Evolutionary conservation across 2,888 invertebrate species (phyloP).

Genomic region (Cyrtodaria siliqua): DNA sequence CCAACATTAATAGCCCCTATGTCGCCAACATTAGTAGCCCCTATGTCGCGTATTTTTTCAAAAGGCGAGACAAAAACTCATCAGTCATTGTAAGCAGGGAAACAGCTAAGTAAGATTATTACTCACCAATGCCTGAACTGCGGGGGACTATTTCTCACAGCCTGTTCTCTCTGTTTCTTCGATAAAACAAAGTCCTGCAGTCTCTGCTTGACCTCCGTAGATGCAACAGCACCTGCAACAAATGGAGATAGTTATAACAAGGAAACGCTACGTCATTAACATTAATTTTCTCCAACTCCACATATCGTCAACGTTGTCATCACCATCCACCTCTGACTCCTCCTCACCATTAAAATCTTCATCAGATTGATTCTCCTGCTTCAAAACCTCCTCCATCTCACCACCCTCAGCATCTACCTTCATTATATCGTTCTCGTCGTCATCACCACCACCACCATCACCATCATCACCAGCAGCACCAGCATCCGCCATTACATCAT

Average conservation of each 20-base stretch:
- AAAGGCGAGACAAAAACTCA: too few relatives aligned
- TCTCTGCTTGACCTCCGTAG: conserved; percentile 98
- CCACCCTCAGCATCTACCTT: neutral
- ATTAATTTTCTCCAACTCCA: too few relatives aligned
- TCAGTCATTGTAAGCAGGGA: too few relatives aligned
- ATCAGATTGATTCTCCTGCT: neutral
- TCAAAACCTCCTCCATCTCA: neutral
- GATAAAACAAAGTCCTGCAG: conserved; percentile 92
- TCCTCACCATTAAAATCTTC: neutral
- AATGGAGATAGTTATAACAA: neutral
- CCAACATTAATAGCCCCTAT: too few relatives aligned
- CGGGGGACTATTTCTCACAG: conserved; percentile 88
- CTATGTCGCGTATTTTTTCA: too few relatives aligned
- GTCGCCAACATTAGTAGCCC: too few relatives aligned
- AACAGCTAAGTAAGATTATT: neutral
- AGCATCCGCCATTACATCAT: neutral
- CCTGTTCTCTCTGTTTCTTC: conserved; percentile 88
- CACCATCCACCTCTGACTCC: neutral
- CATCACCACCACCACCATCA: neutral
- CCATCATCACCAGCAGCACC: neutral
- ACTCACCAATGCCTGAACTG: conserved; percentile 92
- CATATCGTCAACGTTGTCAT: neutral
- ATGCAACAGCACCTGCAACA: conserved; percentile 92
- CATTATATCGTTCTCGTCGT: neutral
- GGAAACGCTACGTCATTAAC: too few relatives aligned